Base-by-base conservation (phyloP, 2,888 invertebrate genomes). In the Calliphora vomitoria region DNA sequence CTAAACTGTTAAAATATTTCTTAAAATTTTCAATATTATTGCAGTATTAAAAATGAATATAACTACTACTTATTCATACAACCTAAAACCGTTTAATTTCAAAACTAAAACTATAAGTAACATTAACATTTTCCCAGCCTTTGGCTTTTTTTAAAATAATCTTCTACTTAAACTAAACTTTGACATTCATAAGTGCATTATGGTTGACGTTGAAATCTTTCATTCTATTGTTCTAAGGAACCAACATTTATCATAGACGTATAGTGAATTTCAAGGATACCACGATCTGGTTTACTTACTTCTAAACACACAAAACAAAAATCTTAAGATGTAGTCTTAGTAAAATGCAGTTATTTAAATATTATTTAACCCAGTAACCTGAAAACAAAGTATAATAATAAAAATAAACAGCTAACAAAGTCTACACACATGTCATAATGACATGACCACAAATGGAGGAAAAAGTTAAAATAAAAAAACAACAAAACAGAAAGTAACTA, bases 291-390 rank as follows among this genome's bases (percentile, higher is more conserved):
- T 41, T 85, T 35, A 25, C 60, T 35, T 66, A 11, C 62, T 47
- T 2, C 68, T 50, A 20, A 50, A 69, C 35, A 35, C 35, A 20
- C 35, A 18, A 62, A 44, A 72, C 18, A 71, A 64, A 58, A 72
- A 13, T 85, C 66, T 85, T 62, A 53, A 76, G 68, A 81, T 62
- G 38, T 35, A 60, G 66, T 11, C 62, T 60, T 4, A 74, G 41
- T 38, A 18, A 81, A 20, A 64, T 80, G 53, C 60, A 47, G 35
- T 60, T 69, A 47, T 87, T 82, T 79, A 79, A 74, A 55, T 87
- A 74, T 74, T 58, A 69, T 79, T 72, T 87, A 87, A 85, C 84
- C 87, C 64, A 87, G 81, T 85, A 66, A 82, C 84, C 81, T 79
- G 58, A 25, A 78, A 84, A 78, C 20, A 66, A 64, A 72, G 58